Base-by-base conservation (phyloP, 2,888 invertebrate genomes). In the Linyphia triangularis region DNA sequence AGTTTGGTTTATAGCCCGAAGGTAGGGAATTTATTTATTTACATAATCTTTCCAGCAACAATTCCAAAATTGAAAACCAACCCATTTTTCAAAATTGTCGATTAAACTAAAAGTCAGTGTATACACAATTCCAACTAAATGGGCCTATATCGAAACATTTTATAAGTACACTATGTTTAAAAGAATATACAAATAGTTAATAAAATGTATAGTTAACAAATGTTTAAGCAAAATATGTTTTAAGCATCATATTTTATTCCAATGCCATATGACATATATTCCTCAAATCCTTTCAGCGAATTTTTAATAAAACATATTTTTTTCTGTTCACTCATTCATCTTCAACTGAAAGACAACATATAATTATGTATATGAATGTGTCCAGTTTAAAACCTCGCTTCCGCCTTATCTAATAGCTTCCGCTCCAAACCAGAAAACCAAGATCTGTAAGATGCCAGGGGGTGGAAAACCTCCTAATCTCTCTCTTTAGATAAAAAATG, bases 401-500 rank as follows among this genome's bases (percentile, higher is more conserved):
- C 70, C 51, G 43, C 10, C 43, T 22, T 33, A 40, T 28, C 30
- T 73, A 59, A 73, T 73, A 57, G 57, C 59, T 73, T 73, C 73
- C 72, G 72, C 51, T 13, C 26, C 16, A 28, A 28, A 16, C 51
- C n/a, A 43, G 28, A 72, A 51, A 72, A 51, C 57, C 57, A n/a
- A 72, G 43, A 72, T 72, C 73, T 73, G 57, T 26, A 72, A 6
- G 43, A 72, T 72, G 70, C 26, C 70, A 26, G 26, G 7, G 24
- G 40, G 51, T 63, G 61, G 51, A 77, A 77, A 77, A 77, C 26
- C 24, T 77, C 37, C 22, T 57, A 75, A 75, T 75, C 73, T 75
- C n/a, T 77, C 30, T 75, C 57, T n/a, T 24, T n/a, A 4, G 81
- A 81, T 70, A 81, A 81, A 79, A 67, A 81, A 81, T 57, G 59